A percentile compares a stretch with the other conserved stretches of the same genome.
Evolutionary conservation across 1,140 invertebrate species (phyloP).

Genomic region (Agrilus planipennis): DNA sequence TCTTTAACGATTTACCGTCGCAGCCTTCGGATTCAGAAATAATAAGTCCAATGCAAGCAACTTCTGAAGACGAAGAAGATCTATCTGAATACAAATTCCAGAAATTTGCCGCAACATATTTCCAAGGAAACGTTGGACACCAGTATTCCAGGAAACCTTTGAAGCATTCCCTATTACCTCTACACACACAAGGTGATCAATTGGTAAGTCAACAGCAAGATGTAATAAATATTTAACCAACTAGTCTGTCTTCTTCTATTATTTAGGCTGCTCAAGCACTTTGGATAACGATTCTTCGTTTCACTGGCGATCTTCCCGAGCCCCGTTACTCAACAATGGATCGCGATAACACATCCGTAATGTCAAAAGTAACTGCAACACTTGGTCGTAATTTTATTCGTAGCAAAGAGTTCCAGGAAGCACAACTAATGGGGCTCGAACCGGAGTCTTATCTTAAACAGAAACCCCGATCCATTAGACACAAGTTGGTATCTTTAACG

Average conservation of each 20-base stretch:
- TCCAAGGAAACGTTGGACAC: slow-evolving; percentile 90
- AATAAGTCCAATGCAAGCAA: slow-evolving; percentile 62
- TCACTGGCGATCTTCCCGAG: slow-evolving; percentile 94
- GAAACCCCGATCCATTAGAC: slow-evolving; percentile 78
- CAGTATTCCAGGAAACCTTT: slow-evolving; percentile 88
- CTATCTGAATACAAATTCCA: slow-evolving; percentile 95
- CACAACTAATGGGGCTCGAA: slow-evolving; percentile 91
- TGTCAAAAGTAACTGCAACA: slow-evolving; percentile 97
- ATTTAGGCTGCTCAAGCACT: slow-evolving; percentile 87
- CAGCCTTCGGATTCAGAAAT: slow-evolving; percentile 63
- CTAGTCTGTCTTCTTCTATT: slow-evolving; percentile 9
- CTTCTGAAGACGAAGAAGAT: slow-evolving; percentile 86
- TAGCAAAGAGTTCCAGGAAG: slow-evolving; percentile 95
- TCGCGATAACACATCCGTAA: slow-evolving; percentile 91
- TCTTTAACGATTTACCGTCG: slow-evolving; percentile 72
- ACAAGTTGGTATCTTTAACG: slow-evolving; percentile 92
- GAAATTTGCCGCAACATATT: slow-evolving; percentile 97
- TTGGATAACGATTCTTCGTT: slow-evolving; percentile 95
- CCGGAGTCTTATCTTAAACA: slow-evolving; percentile 74
- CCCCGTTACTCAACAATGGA: slow-evolving; percentile 92
- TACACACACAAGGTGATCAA: slow-evolving; percentile 94
- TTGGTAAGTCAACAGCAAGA: slow-evolving; percentile 49
- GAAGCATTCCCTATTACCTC: slow-evolving; percentile 82
- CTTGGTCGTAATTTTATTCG: slow-evolving; percentile 92
- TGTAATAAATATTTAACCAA: neutral